Conservation (phyloP, 2,113 vertebrate genomes). For the Megatriorchis doriae region DNA sequence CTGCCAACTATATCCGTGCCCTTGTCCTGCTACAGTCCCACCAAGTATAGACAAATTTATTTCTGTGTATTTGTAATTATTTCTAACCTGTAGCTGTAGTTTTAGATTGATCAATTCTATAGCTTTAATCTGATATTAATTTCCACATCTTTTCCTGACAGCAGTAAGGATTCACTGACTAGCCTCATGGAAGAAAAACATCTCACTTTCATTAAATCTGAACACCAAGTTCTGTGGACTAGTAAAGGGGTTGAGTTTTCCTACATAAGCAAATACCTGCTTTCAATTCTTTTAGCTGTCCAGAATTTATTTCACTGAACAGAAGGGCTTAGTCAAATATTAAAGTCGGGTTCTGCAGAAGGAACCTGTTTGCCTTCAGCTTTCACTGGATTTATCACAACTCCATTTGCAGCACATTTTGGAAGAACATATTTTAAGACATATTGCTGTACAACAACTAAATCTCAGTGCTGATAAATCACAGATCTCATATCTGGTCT, state of each 20-base stretch:
- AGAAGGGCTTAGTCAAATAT: conserved; percentile 12
- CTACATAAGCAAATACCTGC: background rate
- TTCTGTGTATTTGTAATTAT: background rate
- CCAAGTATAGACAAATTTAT: background rate
- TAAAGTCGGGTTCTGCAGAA: background rate
- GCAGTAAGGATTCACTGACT: background rate
- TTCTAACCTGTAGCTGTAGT: background rate
- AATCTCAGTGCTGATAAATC: conserved; percentile 49
- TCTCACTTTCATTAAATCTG: background rate
- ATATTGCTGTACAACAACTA: conserved; percentile 41
- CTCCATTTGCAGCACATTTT: conserved; percentile 46
- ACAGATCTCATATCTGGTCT: conserved; percentile 17
- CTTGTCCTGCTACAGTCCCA: background rate
- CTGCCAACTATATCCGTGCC: background rate
- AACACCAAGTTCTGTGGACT: background rate
- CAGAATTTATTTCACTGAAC: background rate
- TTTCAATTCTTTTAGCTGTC: background rate
- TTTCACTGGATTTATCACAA: conserved; percentile 42
- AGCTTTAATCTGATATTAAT: background rate
- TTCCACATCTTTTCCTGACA: background rate
- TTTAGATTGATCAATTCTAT: background rate
- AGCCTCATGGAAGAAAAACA: background rate
- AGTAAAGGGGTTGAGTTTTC: background rate
- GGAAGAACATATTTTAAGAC: conserved; percentile 56
- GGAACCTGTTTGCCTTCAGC: conserved; percentile 23